Evolutionary conservation across 1,140 invertebrate species (phyloP), one percentile per base, ranked within the genome.

Genomic region (Diachasmimorpha longicaudata): DNA sequence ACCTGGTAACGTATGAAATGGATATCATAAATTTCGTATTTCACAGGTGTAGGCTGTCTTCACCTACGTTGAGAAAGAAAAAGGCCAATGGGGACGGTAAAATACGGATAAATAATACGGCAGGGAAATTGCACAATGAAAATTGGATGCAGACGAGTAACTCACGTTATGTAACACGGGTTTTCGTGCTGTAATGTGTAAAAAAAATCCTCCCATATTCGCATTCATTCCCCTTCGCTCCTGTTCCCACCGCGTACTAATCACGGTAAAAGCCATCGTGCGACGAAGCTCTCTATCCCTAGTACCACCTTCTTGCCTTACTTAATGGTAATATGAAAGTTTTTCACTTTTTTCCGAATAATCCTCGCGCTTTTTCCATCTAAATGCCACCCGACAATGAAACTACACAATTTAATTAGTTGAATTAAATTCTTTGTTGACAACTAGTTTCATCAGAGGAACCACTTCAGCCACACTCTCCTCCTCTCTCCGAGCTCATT

Each of bases 211-310:
- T 42, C 63, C 58, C 75, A 74, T 63, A 69, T 58, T 63, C 58
- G 19, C 71, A 72, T 46, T 72, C 76, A 77, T 25, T 67, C 68
- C 31, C 63, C 23, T 74, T 25, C 42, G 46, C 70, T 37, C 44
- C 68, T 55, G 71, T 78, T 69, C 72, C 76, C 78, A 79, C 77
- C 77, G 58, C 77, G 72, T 76, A 82, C 81, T 83, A 84, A 84
- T 84, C 82, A 84, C 73, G 81, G 77, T 84, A 84, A 84, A 84
- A 84, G 82, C 82, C 55, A 76, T 67, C 58, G 76, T 52, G 77
- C 80, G 72, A 63, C 72, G 37, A 42, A 42, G 9, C 76, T 74
- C 76, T 74, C 74, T 79, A 78, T 81, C 74, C 46, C 75, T 69
- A 74, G 77, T 73, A 74, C 76, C 76, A 74, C 13, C 81, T 79